Evolutionary conservation across 37 sponge, comb jelly and placozoan species (phyloP).

Genomic region (Crambe crambe): DNA sequence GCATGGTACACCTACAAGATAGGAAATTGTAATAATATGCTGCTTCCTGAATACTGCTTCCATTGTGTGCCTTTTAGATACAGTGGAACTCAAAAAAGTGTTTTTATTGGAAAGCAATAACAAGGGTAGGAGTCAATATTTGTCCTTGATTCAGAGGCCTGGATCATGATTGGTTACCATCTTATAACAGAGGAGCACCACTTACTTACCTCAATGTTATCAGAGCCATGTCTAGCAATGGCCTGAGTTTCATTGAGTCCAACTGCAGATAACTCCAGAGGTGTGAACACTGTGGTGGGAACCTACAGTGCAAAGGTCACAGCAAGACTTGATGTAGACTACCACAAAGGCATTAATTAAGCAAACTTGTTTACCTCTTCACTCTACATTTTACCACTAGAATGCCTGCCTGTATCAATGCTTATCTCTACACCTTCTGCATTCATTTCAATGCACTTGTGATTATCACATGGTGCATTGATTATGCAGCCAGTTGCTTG

Average conservation of each 20-base stretch:
- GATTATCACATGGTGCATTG: no score
- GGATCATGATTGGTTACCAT: background rate
- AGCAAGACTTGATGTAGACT: no score
- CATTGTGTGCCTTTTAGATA: no score
- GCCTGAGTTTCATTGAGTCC: slow-evolving; percentile 83
- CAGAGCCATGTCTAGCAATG: slow-evolving; percentile 60
- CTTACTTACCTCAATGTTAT: slow-evolving; percentile 67
- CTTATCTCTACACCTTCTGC: no score
- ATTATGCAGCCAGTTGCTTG: no score
- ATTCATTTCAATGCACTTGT: no score
- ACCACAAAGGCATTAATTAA: no score
- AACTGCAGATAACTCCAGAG: slow-evolving; percentile 81
- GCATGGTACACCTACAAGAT: slow-evolving; percentile 75
- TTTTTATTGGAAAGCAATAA: background rate
- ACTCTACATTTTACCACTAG: no score
- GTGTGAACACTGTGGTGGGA: slow-evolving; percentile 93
- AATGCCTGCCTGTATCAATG: no score
- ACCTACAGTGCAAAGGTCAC: slow-evolving; percentile 40
- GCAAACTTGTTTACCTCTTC: no score
- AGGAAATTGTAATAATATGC: background rate
- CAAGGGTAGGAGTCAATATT: background rate
- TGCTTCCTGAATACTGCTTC: no score
- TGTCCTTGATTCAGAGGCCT: background rate
- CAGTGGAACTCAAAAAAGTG: background rate
- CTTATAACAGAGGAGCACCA: background rate